These are phyloP conservation scores for Watsonalla cultraria DNA, from an alignment of 2,888 invertebrate genomes.

Conservation along the genomic window DNA sequence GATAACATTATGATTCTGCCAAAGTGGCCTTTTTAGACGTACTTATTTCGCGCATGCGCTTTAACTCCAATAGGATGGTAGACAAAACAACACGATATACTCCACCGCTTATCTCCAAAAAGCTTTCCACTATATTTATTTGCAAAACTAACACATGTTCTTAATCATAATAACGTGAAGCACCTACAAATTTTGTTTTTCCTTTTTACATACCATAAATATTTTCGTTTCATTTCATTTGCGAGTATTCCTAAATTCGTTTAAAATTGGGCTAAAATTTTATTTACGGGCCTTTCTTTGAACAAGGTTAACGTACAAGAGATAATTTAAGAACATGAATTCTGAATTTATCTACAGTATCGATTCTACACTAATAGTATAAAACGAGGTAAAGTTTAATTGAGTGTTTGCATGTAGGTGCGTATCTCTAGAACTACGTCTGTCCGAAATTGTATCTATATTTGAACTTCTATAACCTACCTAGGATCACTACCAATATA, in stretches of 20 bases:
- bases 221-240: slow-evolving; percentile 1
- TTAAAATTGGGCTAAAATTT: background rate
- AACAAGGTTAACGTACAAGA: background rate
- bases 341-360: background rate
- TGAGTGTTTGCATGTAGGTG: no score
- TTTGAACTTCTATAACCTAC: no score
- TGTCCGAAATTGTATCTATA: no score
- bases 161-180: background rate
- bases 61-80: background rate
- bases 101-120: background rate
- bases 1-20: no score
- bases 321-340: background rate
- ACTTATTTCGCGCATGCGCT: slow-evolving; percentile 28
- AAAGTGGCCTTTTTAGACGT: no score
- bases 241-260: background rate
- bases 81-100: background rate
- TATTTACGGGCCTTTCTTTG: background rate
- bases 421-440: no score
- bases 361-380: no score
- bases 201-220: background rate
- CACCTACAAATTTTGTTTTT: background rate
- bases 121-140: background rate
- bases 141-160: background rate
- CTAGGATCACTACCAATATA: no score
- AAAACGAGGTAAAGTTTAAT: no score